These are phyloP conservation scores for Marisa cornuarietis DNA, from an alignment of 1,140 invertebrate species.

Conservation along the genomic window DNA sequence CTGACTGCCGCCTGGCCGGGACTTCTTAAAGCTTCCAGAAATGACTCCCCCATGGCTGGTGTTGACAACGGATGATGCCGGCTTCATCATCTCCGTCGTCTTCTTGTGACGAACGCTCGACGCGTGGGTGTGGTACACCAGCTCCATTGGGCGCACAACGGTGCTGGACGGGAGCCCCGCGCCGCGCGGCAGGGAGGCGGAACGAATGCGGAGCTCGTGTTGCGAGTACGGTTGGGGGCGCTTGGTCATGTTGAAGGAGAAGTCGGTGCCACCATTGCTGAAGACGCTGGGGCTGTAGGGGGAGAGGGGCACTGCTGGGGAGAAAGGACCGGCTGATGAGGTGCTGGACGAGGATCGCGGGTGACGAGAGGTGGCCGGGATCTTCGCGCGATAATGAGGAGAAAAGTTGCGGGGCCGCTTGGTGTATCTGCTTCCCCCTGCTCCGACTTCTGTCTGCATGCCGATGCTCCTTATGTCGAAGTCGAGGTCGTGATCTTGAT, in stretches of 20 bases:
- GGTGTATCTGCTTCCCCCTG: not conserved
- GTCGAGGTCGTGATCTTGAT: conserved; percentile 3
- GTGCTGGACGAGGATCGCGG: not conserved
- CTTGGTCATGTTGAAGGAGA: not conserved
- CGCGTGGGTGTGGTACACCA: conserved; percentile 16
- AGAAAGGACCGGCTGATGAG: not conserved
- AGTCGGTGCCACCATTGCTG: not conserved
- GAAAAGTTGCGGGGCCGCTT: not conserved
- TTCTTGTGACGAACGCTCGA: conserved; percentile 3
- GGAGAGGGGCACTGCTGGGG: not conserved
- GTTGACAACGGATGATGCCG: not conserved
- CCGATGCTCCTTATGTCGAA: conserved; percentile 33
- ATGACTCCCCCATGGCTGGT: no score
- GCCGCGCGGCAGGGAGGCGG: not conserved
- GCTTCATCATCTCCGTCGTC: conserved; percentile 16
- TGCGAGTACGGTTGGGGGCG: not conserved
- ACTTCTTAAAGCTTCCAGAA: no score
- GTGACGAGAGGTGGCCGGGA: not conserved
- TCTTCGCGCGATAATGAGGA: not conserved
- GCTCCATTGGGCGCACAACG: conserved; percentile 21
- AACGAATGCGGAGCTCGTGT: not conserved
- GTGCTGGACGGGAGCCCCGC: not conserved
- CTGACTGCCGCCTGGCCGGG: no score
- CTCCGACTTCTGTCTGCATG: conserved; percentile 21
- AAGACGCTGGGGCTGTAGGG: conserved; percentile 4